phyloP scores from a whole-genome alignment of 2,113 vertebrate genomes.

The Zeus faber region DNA sequence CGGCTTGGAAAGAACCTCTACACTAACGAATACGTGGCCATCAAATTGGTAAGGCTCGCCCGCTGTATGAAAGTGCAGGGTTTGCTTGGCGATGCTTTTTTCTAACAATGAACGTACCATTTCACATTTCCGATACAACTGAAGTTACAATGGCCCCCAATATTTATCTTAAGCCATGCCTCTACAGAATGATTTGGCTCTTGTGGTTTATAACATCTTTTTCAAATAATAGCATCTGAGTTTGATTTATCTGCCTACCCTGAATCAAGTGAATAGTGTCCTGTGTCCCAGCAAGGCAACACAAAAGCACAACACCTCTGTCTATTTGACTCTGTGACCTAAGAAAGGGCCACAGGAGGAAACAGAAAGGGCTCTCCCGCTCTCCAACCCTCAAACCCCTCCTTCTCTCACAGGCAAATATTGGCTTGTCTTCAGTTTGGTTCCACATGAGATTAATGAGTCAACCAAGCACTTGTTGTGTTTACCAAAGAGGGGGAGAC shows the following conservation, averaged over 20 bases:
- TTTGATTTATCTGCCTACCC: no score
- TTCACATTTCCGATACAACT: no score
- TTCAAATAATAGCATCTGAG: no score
- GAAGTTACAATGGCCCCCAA: no score
- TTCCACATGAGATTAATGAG: conserved; percentile 35
- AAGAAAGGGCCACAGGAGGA: conserved; percentile 35
- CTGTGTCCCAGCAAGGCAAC: conserved; percentile 8
- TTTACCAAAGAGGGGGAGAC: conserved; percentile 20
- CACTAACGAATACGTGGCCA: conserved; percentile 98
- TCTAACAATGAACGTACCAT: no score
- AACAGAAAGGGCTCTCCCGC: conserved; percentile 9
- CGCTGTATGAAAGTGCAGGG: conserved; percentile 4
- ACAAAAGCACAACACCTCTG: neutral
- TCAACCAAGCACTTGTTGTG: conserved; percentile 24
- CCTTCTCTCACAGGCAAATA: conserved; percentile 5
- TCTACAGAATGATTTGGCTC: no score
- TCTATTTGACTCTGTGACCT: conserved; percentile 22
- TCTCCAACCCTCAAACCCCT: neutral
- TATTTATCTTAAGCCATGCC: no score
- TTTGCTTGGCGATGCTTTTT: neutral
- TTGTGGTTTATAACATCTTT: no score
- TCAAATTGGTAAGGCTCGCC: conserved; percentile 91
- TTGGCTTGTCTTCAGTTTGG: conserved; percentile 4
- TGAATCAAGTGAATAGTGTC: neutral
- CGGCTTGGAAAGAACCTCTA: conserved; percentile 98